Evolutionary conservation across 2,113 vertebrate species (phyloP), one percentile per base, ranked within the genome.

Genomic region (Opisthocomus hoazin): DNA sequence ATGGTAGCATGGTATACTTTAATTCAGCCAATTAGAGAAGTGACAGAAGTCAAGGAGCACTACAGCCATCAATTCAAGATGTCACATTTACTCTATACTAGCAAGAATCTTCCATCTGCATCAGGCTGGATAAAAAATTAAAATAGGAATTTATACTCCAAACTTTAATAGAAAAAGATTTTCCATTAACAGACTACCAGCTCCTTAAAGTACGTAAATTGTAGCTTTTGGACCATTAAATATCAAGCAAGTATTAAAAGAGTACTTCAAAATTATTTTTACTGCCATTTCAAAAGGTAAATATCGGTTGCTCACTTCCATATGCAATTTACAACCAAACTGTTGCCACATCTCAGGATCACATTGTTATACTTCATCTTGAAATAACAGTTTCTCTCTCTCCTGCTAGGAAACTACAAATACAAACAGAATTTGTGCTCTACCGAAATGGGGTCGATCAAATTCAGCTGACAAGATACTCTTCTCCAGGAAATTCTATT

Each of bases 391-490:
- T 30, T 56, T 57, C 39, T 70, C 50, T 82, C 26, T 80, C 54
- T 83, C 37, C 71, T 78, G 79, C 36, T 83, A 79, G 73, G 51
- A 87, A 84, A 83, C 88, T 90, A 79, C 89, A 93, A 94, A 95
- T 81, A 81, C 92, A 90, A 87, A 96, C 14, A 92, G 87, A 96
- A 87, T 76, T 94, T 50, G n/a, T 84, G 89, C 84, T 94, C 79
- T 78, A 83, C 61, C 70, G 91, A 93, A 96, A 95, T 2, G 50
- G 9, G 78, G 70, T 93, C 12, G 50, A 93, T 92, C 86, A 76
- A 94, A 94, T 93, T 90, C 90, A 95, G 92, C 81, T 92, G 95
- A 95, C 89, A 95, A 94, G 89, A 89, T 48, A 74, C 41, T 64
- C 81, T 61, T 93, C 82, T 94, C 80, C 80, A 74, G 89, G 70